Conservation (phyloP, 2,113 vertebrate species). For the Cichladusa arquata region DNA sequence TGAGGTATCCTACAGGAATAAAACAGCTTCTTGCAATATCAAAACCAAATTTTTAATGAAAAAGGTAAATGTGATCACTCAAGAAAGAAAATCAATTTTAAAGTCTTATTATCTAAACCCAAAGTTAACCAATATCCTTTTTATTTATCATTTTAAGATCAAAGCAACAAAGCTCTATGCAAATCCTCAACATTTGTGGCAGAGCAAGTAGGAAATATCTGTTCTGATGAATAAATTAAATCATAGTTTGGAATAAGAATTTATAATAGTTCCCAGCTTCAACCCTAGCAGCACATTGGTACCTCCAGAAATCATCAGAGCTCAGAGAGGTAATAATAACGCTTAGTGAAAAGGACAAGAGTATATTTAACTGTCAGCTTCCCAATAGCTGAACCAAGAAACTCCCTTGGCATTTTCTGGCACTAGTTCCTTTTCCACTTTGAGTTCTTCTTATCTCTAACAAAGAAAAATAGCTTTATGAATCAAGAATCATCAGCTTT, state of each 20-base stretch:
- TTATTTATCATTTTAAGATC: neutral
- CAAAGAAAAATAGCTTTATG: slow-evolving; percentile 24
- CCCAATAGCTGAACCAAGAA: neutral
- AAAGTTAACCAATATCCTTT: neutral
- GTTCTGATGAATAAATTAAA: neutral
- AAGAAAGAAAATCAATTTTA: neutral
- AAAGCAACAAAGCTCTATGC: neutral
- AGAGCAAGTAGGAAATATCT: neutral
- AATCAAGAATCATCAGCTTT: slow-evolving; percentile 10
- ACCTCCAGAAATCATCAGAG: neutral
- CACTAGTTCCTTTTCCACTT: neutral
- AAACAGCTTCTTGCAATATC: neutral
- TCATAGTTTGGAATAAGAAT: neutral
- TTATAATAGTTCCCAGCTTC: neutral
- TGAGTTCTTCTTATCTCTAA: slow-evolving; percentile 11
- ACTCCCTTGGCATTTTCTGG: slow-evolving; percentile 7
- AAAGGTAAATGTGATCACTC: neutral
- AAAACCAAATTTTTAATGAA: neutral
- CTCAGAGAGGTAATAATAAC: slow-evolving; percentile 6
- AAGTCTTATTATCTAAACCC: neutral
- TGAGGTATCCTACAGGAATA: neutral
- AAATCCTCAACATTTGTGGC: neutral
- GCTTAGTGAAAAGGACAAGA: slow-evolving; percentile 5
- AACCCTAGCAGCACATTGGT: neutral
- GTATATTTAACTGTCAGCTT: slow-evolving; percentile 13